A percentile compares a stretch with the other conserved stretches of the same genome.
Evolutionary conservation across 2,113 vertebrate genomes (phyloP).

Genomic region (Pardalotus punctatus): DNA sequence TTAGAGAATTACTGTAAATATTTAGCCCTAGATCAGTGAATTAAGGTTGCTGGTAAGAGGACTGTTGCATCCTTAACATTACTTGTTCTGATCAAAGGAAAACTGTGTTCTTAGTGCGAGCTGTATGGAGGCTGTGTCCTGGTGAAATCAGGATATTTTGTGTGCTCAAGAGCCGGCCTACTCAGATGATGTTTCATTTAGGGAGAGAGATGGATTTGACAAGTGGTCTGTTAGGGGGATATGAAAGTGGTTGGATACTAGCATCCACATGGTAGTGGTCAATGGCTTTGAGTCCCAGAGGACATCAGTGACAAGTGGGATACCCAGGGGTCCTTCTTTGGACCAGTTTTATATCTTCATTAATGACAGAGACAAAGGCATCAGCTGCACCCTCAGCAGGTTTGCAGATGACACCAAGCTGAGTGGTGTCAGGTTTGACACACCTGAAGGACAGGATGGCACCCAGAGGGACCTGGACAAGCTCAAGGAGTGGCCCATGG

Average conservation of each 20-base stretch:
- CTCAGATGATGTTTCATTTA: background rate
- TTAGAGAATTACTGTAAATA: background rate
- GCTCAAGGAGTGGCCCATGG: fast-evolving
- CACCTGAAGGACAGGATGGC: background rate
- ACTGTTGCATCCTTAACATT: background rate
- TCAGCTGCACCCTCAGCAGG: fast-evolving
- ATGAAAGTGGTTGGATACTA: background rate
- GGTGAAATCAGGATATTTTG: background rate
- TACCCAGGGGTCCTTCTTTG: background rate
- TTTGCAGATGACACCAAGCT: too few relatives aligned
- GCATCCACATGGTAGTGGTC: background rate
- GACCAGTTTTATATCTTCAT: background rate
- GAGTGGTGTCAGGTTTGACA: too few relatives aligned
- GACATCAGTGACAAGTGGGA: background rate
- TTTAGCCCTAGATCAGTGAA: background rate
- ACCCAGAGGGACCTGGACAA: background rate
- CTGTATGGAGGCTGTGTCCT: background rate
- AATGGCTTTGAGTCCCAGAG: background rate
- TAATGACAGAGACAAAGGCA: background rate
- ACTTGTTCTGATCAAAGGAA: background rate
- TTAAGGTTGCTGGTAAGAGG: background rate
- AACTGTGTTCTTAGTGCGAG: background rate
- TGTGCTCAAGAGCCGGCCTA: background rate
- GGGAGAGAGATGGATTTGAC: background rate
- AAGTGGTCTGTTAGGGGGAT: background rate